Base-by-base conservation (phyloP, 2,888 invertebrate genomes). In the Ichneumoninae sp. region DNA sequence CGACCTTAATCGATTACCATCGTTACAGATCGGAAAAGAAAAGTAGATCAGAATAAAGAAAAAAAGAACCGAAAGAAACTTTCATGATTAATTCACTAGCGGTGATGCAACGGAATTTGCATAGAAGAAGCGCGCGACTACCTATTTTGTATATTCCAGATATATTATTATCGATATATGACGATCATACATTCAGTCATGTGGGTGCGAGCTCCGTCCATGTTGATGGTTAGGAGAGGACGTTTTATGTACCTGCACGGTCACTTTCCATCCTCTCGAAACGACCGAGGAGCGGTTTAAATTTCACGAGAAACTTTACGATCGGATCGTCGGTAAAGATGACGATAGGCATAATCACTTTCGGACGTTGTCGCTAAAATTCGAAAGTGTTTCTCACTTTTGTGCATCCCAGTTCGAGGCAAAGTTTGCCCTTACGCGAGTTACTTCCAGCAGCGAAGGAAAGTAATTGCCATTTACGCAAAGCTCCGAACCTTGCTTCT, bases 1-100 rank as follows among this genome's bases (percentile, higher is more conserved):
- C 77, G 83, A 83, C 83, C 83, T 80, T 83, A 80, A 83, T 83
- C 83, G 83, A 80, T 71, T 62, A 33, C 4, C 72, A 40, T 71
- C 50, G 13, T 57, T 10, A 10, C 10, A 62, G 54, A 54, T 52
- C 60, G 75, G 22, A 82, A 66, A 76, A 79, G 78, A 84, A 84
- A 84, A 82, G 50, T 68, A 65, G 81, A 81, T 72, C 77, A 54
- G 57, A 36, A 36, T 13, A 19, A 74, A 57, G 33, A 77, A 81
- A 69, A 52, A 33, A 44, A 47, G 16, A 47, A 47, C 65, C 68
- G 16, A 36, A 10, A 47, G 68, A 77, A 77, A 80, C 76, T 80
- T 71, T 76, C 71, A 36, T 62, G 80, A 62, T 76, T 80, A 57
- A 75, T 76, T 44, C 52, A 16, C n/a, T 16, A 62, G 62, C 13